Evolutionary conservation across 2,113 vertebrate species (phyloP), one percentile per base, ranked within the genome.

Genomic region (Acrocephalus arundinaceus): DNA sequence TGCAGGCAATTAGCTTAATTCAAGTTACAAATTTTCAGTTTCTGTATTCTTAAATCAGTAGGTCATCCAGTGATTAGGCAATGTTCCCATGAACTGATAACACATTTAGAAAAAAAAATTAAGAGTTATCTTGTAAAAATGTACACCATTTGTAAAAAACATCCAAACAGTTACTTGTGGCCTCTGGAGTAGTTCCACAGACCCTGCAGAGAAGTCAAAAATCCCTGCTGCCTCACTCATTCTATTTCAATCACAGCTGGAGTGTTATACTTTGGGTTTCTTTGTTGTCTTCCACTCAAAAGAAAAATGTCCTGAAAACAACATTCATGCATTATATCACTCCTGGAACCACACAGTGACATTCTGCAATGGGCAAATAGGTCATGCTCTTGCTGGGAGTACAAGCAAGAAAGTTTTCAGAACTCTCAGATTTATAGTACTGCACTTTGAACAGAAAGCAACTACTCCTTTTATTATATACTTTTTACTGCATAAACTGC

Each of bases 281-380:
- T 87, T 66, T 66, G 27, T 10, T 70, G 28, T 37, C 48, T 82
- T 78, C 33, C 52, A 67, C 25, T 62, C 31, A 58, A 78, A 74
- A 74, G 23, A 43, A 79, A 52, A 73, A 80, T 0, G 0, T 20
- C 20, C 43, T 33, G 15, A 78, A 75, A n/a, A 82, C 15, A 78
- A 11, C 15, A 59, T 10, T 71, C 15, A 37, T 1, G 2, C 19
- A 54, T 23, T 54, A 0, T 22, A 62, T 54, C 37, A 46, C 15
- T 35, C 9, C 25, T 4, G 3, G 49, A 82, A 74, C 12, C 39
- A 61, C 28, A 58, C 5, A 46, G 8, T 13, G 37, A 73, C 46
- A 43, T 78, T 67, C 63, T 48, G 77, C 43, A 73, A 57, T 1
- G 10, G 35, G 25, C 27, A 82, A 75, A 70, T 0, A 83, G 28